Conservation (phyloP, 2,888 invertebrate species). For the Nebria brevicollis region DNA sequence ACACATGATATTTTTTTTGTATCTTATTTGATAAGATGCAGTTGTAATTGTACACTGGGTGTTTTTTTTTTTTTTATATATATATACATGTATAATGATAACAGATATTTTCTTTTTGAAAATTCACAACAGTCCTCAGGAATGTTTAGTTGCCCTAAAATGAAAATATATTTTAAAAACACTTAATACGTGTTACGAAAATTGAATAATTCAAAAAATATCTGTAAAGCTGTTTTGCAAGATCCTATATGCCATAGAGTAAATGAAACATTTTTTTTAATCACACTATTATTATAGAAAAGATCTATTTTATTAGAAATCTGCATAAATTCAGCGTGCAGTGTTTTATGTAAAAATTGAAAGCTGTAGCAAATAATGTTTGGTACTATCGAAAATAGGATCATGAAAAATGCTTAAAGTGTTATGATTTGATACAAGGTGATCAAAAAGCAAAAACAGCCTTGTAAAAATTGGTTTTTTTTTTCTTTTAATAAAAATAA, state of each 20-base stretch:
- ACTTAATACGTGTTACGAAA: slow-evolving; percentile 21
- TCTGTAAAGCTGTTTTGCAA: not conserved
- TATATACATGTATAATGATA: slow-evolving; percentile 24
- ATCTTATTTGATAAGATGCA: slow-evolving; percentile 62
- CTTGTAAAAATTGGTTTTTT: not conserved
- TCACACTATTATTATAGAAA: not conserved
- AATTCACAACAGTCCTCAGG: slow-evolving; percentile 52
- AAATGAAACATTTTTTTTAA: not conserved
- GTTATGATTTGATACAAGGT: slow-evolving; percentile 18
- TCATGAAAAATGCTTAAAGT: slow-evolving; percentile 9
- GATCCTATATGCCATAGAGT: not conserved
- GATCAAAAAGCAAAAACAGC: slow-evolving; percentile 38
- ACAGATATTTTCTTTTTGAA: slow-evolving; percentile 43
- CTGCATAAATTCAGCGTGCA: not conserved
- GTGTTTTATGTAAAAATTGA: not conserved
- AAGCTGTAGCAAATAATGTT: not conserved
- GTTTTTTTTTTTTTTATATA: not conserved
- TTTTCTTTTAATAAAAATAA: slow-evolving; percentile 38
- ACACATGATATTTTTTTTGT: slow-evolving; percentile 62
- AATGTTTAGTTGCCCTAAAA: slow-evolving; percentile 59
- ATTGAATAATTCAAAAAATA: not conserved
- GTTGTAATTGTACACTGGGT: slow-evolving; percentile 50
- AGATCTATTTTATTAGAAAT: not conserved
- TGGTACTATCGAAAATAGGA: not conserved
- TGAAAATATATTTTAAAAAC: slow-evolving; percentile 39